phyloP scores from a whole-genome alignment of 2,113 vertebrate genomes.

The Micronycteris hirsuta region DNA sequence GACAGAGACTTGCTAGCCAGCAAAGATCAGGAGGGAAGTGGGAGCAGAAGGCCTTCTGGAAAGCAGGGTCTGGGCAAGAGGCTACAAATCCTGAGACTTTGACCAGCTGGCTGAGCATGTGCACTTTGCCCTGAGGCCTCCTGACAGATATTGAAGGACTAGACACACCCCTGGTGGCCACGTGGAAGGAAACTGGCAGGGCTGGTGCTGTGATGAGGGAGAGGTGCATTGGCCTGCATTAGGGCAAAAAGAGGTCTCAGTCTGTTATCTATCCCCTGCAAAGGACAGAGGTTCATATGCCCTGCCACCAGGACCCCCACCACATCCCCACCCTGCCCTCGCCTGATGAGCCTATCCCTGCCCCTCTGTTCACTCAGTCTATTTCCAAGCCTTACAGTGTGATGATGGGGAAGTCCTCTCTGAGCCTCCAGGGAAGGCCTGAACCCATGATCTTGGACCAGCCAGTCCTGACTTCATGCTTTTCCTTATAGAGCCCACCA shows the following conservation, averaged over 20 bases:
- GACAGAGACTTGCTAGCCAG: neutral
- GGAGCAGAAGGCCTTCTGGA: neutral
- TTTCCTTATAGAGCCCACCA: neutral
- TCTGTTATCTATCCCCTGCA: neutral
- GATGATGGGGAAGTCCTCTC: neutral
- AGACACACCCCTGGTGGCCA: neutral
- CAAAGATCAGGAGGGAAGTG: neutral
- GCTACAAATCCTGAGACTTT: neutral
- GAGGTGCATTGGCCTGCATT: neutral
- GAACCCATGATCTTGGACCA: neutral
- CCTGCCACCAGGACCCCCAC: neutral
- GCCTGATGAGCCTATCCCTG: neutral
- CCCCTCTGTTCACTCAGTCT: neutral
- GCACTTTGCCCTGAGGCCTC: neutral
- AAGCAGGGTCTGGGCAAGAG: neutral
- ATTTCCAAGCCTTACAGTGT: neutral
- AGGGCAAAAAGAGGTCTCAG: neutral
- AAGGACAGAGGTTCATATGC: neutral
- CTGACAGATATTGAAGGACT: fast-evolving
- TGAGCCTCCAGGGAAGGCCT: neutral
- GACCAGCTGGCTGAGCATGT: neutral
- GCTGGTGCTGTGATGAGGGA: neutral
- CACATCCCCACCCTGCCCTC: neutral
- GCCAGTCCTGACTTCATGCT: neutral
- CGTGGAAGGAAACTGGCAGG: neutral